Evolutionary conservation across 2,113 vertebrate species (phyloP).

Genomic region (Pantherophis guttatus): DNA sequence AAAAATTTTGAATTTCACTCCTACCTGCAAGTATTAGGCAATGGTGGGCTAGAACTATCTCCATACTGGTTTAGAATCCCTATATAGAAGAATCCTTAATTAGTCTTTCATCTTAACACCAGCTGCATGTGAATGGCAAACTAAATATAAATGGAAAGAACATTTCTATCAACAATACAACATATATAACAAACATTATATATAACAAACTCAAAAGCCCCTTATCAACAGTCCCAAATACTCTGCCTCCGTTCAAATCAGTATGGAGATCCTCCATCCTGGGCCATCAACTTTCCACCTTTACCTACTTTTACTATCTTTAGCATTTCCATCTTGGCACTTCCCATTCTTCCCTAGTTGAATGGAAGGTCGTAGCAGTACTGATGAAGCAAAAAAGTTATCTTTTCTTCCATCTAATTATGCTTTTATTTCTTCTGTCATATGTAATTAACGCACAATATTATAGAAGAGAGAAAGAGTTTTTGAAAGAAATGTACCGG

Average conservation of each 20-base stretch:
- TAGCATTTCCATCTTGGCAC: not conserved
- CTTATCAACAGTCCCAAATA: not conserved
- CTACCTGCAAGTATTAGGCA: not conserved
- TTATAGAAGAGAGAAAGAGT: not conserved
- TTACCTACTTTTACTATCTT: not conserved
- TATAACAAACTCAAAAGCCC: not conserved
- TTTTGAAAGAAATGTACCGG: not conserved
- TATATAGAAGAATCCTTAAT: not conserved
- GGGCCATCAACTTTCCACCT: not conserved
- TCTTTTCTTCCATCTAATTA: not conserved
- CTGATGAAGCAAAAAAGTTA: not conserved
- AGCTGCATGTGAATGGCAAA: not conserved
- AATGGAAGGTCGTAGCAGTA: not conserved
- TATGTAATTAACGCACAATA: not conserved
- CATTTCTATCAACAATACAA: not conserved
- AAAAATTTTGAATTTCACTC: too few species aligned
- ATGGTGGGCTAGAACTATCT: not conserved
- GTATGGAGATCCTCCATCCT: not conserved
- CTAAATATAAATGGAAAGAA: not conserved
- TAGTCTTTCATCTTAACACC: not conserved
- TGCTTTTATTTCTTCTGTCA: not conserved
- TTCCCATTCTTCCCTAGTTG: not conserved
- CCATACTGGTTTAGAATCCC: not conserved
- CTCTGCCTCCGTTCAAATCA: not conserved
- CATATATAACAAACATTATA: not conserved